Evolutionary conservation across 2,113 vertebrate genomes (phyloP), one percentile per base, ranked within the genome.

Genomic region (Hassar affinis): DNA sequence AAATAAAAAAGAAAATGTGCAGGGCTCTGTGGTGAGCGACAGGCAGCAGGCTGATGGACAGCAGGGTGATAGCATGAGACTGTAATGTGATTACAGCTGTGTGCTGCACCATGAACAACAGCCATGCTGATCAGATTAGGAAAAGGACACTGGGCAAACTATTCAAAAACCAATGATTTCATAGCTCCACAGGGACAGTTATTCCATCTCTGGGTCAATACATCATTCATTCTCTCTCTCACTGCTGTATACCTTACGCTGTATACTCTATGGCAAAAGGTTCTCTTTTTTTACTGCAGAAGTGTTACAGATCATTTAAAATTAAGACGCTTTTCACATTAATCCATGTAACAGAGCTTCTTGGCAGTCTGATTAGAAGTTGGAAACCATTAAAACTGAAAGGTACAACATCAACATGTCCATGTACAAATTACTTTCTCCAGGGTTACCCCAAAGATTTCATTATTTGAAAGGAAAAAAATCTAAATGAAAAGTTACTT

Each of bases 91-190:
- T 90, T 92, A 88, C 71, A 86, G 52, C 85, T 88, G 81, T 80
- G 22, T 92, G 87, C 72, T 74, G 68, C 69, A 52, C 79, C 86
- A 47, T 81, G 80, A 88, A 86, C 49, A 78, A 88, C 85, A 82
- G 38, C 33, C 79, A 82, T 74, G 66, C 85, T 86, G 88, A 88
- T 85, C 79, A 91, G 86, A 91, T 90, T 85, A 88, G 56, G 62
- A 76, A 85, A 85, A 3, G 56, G 84, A 86, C 75, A 89, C 71
- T 84, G 30, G 56, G 64, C 15, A 82, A 87, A 87, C 68, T 87
- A 87, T 84, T 35, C 11, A 57, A 81, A 85, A 87, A 81, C 78
- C 69, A 45, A 79, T 86, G 78, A 85, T 64, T 83, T 85, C 81
- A 86, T 80, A 64, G 75, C 66, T 81, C 79, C 71, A n/a, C 7